phyloP scores from a whole-genome alignment of 1,140 invertebrate genomes.

The Zaprionus capensis region DNA sequence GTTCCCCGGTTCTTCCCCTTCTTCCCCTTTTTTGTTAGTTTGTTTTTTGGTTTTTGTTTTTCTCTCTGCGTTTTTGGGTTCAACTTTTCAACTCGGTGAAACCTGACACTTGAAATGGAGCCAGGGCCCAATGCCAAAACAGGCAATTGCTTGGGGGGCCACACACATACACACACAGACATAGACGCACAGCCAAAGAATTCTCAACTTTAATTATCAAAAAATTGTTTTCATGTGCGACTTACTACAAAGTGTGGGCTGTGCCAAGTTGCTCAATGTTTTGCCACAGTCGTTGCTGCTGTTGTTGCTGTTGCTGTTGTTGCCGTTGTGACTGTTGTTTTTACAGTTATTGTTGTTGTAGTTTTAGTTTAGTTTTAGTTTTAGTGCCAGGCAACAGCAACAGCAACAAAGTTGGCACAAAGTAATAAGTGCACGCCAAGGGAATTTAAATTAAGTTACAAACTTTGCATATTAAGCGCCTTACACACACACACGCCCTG shows the following conservation, averaged over 20 bases:
- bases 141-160: slow-evolving; percentile 39
- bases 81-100: slow-evolving; percentile 44
- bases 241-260: slow-evolving; percentile 45
- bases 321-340: slow-evolving; percentile 2
- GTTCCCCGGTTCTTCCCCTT: background rate
- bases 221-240: slow-evolving; percentile 61
- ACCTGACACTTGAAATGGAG: slow-evolving; percentile 55
- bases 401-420: slow-evolving; percentile 50
- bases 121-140: slow-evolving; percentile 48
- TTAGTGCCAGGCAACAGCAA: slow-evolving; percentile 41
- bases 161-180: slow-evolving; percentile 5
- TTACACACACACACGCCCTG: slow-evolving; percentile 8
- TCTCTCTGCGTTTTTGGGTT: slow-evolving; percentile 12
- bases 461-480: slow-evolving; percentile 63
- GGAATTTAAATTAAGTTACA: slow-evolving; percentile 64
- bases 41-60: slow-evolving; percentile 10
- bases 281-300: slow-evolving; percentile 18
- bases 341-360: background rate
- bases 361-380: slow-evolving; percentile 39
- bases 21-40: background rate
- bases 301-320: slow-evolving; percentile 1
- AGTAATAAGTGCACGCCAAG: slow-evolving; percentile 59
- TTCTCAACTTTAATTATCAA: slow-evolving; percentile 61
- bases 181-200: slow-evolving; percentile 19
- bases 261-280: slow-evolving; percentile 36